phyloP scores from a whole-genome alignment of 2,797 vertebrate species.

The Macropus fuliginosus region DNA sequence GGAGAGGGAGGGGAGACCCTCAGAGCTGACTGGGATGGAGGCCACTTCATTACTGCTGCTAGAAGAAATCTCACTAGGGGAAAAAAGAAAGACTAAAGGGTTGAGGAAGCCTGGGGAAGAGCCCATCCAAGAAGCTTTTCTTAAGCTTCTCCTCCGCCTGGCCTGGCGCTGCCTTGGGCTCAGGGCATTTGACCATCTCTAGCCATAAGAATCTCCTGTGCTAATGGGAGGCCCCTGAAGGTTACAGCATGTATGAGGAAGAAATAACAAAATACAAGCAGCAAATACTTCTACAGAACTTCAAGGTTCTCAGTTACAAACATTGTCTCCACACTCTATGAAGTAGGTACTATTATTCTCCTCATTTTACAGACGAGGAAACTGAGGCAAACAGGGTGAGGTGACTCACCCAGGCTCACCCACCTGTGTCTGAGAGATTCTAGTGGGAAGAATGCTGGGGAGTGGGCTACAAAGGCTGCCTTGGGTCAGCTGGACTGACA shows the following conservation, averaged over 20 bases:
- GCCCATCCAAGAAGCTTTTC: neutral
- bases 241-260: neutral
- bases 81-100: slow-evolving; percentile 15
- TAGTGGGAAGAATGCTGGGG: neutral
- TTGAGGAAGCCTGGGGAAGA: neutral
- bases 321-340: neutral
- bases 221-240: neutral
- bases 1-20: slow-evolving; percentile 84
- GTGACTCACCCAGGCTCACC: neutral
- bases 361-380: neutral
- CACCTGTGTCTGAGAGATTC: neutral
- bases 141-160: neutral
- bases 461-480: slow-evolving; percentile 32
- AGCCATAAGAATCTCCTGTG: neutral
- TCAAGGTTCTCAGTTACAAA: neutral
- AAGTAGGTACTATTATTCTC: neutral
- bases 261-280: neutral
- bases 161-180: neutral
- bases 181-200: neutral
- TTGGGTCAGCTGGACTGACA: neutral
- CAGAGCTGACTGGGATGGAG: slow-evolving; percentile 85
- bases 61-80: slow-evolving; percentile 24
- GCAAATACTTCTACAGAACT: neutral
- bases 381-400: neutral
- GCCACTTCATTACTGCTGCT: slow-evolving; percentile 77